Evolutionary conservation across 1,140 invertebrate species (phyloP), one percentile per base, ranked within the genome.

Genomic region (Hesperophylax magnus): DNA sequence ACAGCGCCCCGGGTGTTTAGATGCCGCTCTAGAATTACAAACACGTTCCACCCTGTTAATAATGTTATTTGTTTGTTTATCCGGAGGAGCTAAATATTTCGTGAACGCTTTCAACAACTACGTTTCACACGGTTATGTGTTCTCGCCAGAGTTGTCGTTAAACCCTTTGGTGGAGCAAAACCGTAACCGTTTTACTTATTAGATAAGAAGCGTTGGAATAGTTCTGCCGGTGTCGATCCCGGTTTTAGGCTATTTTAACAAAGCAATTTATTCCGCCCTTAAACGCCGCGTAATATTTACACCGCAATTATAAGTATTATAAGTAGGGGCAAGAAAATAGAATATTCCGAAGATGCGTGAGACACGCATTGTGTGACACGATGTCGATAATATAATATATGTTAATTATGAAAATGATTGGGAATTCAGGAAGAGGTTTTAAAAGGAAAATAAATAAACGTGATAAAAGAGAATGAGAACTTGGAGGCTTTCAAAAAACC

Each of bases 41-140:
- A 52, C 65, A 69, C 65, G 65, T 69, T 69, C 47, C 65, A 17
- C 3, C 34, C 34, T 39, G 65, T 69, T 69, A 69, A 69, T 39
- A 69, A 39, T 69, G 65, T 52, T 34, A 69, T 69, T 69, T 69
- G 65, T 69, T 69, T 69, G 34, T 39, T 69, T 69, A 69, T 47
- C 65, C 65, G n/a, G 31, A 18, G 34, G 34, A 39, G 34, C 34
- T 31, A 60, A 60, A 65, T 27, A 65, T 65, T 65, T 65, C 24
- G 61, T 20, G 20, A 65, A 27, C 17, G 61, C 61, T 24, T 60
- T 31, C 61, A 65, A 17, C 61, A 27, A 27, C 24, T 65, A 65
- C 61, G 8, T 65, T 27, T 65, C 61, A 60, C 56, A 18, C 56
- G 11, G 54, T 60, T n/a, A 22, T 22, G 56, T 60, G 18, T 60